Evolutionary conservation across 2,113 vertebrate species (phyloP), one percentile per base, ranked within the genome.

Genomic region (Cyanoliseus patagonus): DNA sequence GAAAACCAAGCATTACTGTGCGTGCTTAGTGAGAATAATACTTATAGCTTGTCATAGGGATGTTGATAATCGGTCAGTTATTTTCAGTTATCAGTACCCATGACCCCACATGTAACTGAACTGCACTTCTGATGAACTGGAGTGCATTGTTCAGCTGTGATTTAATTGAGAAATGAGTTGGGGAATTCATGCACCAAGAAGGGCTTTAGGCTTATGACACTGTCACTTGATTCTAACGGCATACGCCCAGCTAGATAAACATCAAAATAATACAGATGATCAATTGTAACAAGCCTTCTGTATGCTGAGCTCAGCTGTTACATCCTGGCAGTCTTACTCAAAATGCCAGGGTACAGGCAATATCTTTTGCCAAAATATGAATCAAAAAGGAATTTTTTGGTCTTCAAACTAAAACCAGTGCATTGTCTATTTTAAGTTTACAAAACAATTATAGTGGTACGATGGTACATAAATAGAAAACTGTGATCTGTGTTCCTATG

Each of bases 21-120:
- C 17, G 30, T 31, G n/a, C 46, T 52, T 4, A 24, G 52, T 30
- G 75, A 59, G 53, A 62, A 25, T 27, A 17, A 28, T 28, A 13
- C 11, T 52, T 49, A 6, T 44, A 83, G 30, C 22, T 57, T 46
- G 69, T 61, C 28, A 25, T 0, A 11, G 18, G n/a, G 10, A 12
- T 17, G 37, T 35, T 63, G 53, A 52, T 39, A 64, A 68, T 5
- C 4, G 10, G 13, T 33, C 30, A 35, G 24, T 57, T 77, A 39
- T 47, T 91, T 81, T 86, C 61, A 77, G 9, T 52, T 25, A 9
- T 8, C 22, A 57, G 4, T 15, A 30, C 25, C 59, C 53, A 7
- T 0, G 0, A 86, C 30, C 51, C 47, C 18, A 17, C 0, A 0
- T 9, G 41, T 35, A 57, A 17, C 55, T 18, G 5, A 47, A 35